Conservation (phyloP, 2,888 invertebrate species). For the Philereme vetulata region DNA sequence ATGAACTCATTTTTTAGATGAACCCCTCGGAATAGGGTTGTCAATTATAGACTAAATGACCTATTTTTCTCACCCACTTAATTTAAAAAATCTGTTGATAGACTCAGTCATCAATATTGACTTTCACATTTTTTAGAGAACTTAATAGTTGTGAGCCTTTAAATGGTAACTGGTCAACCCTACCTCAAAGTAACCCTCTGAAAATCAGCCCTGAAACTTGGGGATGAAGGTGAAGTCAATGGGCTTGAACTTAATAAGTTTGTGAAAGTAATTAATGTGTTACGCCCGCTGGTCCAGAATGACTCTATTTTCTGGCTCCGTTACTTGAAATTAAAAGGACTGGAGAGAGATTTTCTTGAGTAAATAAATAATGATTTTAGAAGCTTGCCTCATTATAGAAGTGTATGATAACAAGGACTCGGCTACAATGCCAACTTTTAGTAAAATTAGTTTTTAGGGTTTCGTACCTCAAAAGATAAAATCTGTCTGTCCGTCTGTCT, state of each 20-base stretch:
- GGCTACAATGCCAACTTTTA: no score
- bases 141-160: no score
- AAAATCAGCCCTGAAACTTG: slow-evolving; percentile 31
- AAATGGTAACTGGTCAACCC: slow-evolving; percentile 12
- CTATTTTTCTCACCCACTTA: no score
- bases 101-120: no score
- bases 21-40: slow-evolving; percentile 9
- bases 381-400: no score
- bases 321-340: slow-evolving; percentile 13
- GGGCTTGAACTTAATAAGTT: slow-evolving; percentile 40
- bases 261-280: slow-evolving; percentile 38
- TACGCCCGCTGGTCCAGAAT: slow-evolving; percentile 22
- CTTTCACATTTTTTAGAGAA: no score
- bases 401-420: no score
- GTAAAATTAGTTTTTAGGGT: no score
- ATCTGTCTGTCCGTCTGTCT: no score
- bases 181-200: slow-evolving; percentile 20
- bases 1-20: slow-evolving; percentile 44
- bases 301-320: slow-evolving; percentile 31
- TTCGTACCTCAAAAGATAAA: no score
- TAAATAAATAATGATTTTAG: background rate
- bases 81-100: no score
- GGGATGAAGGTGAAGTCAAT: slow-evolving; percentile 35
- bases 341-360: slow-evolving; percentile 2
- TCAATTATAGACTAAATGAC: background rate